A percentile compares a stretch with the other conserved stretches of the same genome.
Conservation (phyloP, 2,797 vertebrate species). For the Lophotriccus pileatus region DNA sequence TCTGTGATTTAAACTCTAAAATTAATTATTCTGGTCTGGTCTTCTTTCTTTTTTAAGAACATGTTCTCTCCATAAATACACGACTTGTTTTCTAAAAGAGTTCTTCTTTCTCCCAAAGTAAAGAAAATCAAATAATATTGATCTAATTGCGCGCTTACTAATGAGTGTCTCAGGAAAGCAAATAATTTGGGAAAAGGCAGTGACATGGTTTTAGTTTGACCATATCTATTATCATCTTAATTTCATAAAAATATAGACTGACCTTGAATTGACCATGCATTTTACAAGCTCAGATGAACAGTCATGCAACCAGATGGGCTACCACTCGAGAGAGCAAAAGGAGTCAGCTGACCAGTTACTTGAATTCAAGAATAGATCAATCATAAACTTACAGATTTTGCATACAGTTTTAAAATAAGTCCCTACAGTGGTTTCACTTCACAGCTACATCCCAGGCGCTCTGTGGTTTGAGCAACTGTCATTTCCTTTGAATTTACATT, state of each 20-base stretch:
- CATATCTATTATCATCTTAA: background rate
- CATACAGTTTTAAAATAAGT: background rate
- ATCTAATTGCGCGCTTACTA: slow-evolving; percentile 6
- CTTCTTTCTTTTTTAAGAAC: background rate
- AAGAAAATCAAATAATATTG: slow-evolving; percentile 38
- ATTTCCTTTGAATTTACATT: background rate
- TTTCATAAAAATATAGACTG: slow-evolving; percentile 14
- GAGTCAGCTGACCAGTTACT: background rate
- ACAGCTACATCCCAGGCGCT: background rate
- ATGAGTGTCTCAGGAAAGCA: background rate
- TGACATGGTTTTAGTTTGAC: background rate
- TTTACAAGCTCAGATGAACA: background rate
- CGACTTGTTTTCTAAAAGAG: background rate
- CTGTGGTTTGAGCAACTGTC: background rate
- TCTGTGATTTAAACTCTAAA: background rate
- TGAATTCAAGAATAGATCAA: background rate
- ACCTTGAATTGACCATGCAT: background rate
- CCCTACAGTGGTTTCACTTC: background rate
- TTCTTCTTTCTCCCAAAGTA: background rate
- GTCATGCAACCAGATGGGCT: background rate
- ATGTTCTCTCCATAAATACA: background rate
- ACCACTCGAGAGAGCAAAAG: background rate
- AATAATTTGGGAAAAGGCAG: background rate
- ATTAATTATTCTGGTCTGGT: background rate
- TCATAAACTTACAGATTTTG: background rate